These are phyloP conservation scores for Gnathonemus longibarbis DNA, from an alignment of 2,113 vertebrate genomes.

Conservation along the genomic window DNA sequence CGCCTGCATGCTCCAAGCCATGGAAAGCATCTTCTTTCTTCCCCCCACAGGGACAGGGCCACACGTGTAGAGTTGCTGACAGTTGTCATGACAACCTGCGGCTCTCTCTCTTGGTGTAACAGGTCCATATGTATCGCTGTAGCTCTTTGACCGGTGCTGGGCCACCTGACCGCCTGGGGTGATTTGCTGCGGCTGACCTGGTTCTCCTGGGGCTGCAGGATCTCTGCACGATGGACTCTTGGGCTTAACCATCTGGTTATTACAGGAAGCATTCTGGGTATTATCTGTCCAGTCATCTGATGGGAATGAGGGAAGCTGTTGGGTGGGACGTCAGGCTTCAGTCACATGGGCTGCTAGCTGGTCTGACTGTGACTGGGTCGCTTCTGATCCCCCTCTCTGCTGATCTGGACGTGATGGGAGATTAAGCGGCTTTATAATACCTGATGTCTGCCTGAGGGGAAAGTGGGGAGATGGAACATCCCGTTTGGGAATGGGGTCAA, in stretches of 20 bases:
- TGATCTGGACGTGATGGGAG: neutral
- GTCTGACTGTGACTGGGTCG: neutral
- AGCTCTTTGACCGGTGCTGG: neutral
- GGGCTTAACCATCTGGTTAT: neutral
- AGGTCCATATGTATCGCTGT: neutral
- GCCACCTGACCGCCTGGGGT: neutral
- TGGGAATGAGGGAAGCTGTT: neutral
- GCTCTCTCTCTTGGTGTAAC: neutral
- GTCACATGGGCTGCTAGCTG: conserved; percentile 37
- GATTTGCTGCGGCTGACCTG: neutral
- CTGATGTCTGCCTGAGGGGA: neutral
- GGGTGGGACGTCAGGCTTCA: conserved; percentile 22
- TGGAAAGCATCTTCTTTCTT: neutral
- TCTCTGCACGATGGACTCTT: neutral
- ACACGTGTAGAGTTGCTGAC: neutral
- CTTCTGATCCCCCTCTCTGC: neutral
- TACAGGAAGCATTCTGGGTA: neutral
- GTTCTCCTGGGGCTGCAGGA: neutral
- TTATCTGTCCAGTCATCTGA: conserved; percentile 12
- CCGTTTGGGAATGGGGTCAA: neutral
- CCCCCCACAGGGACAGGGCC: neutral
- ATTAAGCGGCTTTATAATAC: neutral
- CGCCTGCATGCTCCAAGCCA: no score
- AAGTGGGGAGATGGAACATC: neutral
- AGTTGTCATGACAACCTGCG: neutral